Base-by-base conservation (phyloP, 2,888 invertebrate genomes). In the Rotaria sp. region DNA sequence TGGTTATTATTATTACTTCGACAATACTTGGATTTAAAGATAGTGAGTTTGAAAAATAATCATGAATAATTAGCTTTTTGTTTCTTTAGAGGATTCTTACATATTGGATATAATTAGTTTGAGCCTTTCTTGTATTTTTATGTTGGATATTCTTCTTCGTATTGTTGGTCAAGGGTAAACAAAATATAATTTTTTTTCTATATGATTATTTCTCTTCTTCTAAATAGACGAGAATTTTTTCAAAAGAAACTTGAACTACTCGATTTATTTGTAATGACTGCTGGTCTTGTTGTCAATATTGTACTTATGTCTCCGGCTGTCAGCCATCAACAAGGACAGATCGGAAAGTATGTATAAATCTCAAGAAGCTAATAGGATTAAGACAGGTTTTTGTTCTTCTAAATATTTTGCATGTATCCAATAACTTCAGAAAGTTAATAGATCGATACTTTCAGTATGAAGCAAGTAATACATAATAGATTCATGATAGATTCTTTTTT, bases 261-360 rank as follows among this genome's bases (percentile, higher is more conserved):
- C 18, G 92, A 92, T 88, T 90, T 90, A 85, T 88, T 90, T 26
- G 90, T 92, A n/a, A 91, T 92, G 7, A 84, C 91, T 5, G 88
- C 91, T 13, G 91, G 92, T 2, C 92, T 92, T 87, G 88, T 92
- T 52, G 88, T 92, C 10, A 91, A 91, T 86, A 89, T 92, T 85
- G 89, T 91, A 45, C 90, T 91, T 87, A 88, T 90, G 50, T 88
- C 88, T 26, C 87, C 91, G n/a, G 89, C 89, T 84, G 88, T 3
- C 88, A 84, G 86, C 86, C 13, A 87, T 88, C 48, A 89, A 89
- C 48, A 90, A 89, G 88, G 89, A 89, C 41, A 90, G 89, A 90
- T 90, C 88, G 88, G 90, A 88, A 80, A 57, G 30, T 85, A 84
- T 52, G 45, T 45, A 15, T 21, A 24, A 26, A 35, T 57, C 24